Conservation (phyloP, 2,797 vertebrate species). For the Clarias platycephalus region DNA sequence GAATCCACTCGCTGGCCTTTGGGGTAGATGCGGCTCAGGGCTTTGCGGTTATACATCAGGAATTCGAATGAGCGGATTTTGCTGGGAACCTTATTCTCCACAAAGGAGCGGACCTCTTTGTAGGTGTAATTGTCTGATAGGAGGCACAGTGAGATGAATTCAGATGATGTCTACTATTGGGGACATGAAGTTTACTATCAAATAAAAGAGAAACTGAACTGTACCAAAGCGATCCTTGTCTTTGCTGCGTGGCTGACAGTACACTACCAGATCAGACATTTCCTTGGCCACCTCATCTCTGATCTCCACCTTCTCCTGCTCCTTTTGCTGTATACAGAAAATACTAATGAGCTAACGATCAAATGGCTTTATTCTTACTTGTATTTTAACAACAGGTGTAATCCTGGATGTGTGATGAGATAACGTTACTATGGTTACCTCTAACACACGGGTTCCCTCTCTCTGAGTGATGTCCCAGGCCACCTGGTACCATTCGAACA, state of each 20-base stretch:
- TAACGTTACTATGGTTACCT: conserved; percentile 54
- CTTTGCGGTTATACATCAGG: conserved; percentile 87
- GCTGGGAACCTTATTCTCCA: conserved; percentile 87
- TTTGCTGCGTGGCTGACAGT: conserved; percentile 95
- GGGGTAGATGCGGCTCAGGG: conserved; percentile 90
- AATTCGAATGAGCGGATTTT: conserved; percentile 79
- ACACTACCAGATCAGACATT: conserved; percentile 94
- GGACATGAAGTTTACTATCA: neutral
- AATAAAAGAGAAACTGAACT: conserved; percentile 13
- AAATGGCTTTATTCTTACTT: neutral
- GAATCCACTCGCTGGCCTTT: conserved; percentile 95
- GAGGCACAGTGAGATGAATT: neutral
- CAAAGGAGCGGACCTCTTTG: conserved; percentile 94
- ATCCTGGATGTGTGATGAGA: too few relatives aligned
- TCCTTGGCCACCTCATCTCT: conserved; percentile 90
- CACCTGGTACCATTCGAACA: conserved; percentile 90
- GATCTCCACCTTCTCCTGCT: conserved; percentile 85
- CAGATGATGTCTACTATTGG: neutral
- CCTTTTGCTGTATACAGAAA: conserved; percentile 66
- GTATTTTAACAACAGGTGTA: neutral
- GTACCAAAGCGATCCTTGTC: conserved; percentile 93
- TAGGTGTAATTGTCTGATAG: conserved; percentile 81
- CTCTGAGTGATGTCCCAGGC: conserved; percentile 87
- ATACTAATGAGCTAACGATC: neutral
- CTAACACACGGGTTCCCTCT: conserved; percentile 79